Conservation (phyloP, 2,888 invertebrate genomes). For the Microdon myrmicae region DNA sequence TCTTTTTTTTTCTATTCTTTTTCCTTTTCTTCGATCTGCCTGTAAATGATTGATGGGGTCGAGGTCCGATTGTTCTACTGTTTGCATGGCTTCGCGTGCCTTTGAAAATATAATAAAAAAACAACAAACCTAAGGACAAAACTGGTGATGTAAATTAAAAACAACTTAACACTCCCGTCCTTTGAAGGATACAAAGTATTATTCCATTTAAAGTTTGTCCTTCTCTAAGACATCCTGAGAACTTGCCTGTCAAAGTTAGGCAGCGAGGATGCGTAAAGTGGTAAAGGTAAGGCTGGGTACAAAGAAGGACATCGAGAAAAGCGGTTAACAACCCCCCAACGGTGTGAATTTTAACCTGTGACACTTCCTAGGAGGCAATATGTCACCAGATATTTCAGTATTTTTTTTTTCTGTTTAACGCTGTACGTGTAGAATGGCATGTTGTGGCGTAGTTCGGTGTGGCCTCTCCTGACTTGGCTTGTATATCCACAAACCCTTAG, state of each 20-base stretch:
- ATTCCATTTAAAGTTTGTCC: not conserved
- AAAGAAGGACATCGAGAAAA: not conserved
- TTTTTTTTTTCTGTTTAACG: slow-evolving; percentile 3
- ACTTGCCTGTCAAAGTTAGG: not conserved
- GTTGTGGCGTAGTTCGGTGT: not conserved
- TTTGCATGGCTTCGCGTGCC: not conserved
- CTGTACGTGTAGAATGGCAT: too few relatives aligned
- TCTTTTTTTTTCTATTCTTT: not conserved
- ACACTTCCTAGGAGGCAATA: slow-evolving; percentile 46
- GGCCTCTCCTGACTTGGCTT: too few relatives aligned
- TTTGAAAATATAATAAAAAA: slow-evolving; percentile 14
- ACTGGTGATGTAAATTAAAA: slow-evolving; percentile 23
- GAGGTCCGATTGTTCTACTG: slow-evolving; percentile 3
- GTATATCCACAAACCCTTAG: slow-evolving; percentile 33
- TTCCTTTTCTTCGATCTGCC: not conserved
- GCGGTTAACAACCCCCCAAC: slow-evolving; percentile 41
- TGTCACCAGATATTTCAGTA: slow-evolving; percentile 43
- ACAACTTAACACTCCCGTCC: slow-evolving; percentile 12
- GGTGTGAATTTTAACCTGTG: slow-evolving; percentile 42
- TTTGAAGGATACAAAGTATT: slow-evolving; percentile 10
- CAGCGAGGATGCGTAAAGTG: not conserved
- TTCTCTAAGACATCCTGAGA: not conserved
- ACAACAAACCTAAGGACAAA: slow-evolving; percentile 8
- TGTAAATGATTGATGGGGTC: slow-evolving; percentile 17
- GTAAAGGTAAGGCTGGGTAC: not conserved